Percentiles rank a stretch among this genome's conserved stretches.
Evolutionary conservation across 2,113 vertebrate species (phyloP).

Genomic region (Gambusia affinis): DNA sequence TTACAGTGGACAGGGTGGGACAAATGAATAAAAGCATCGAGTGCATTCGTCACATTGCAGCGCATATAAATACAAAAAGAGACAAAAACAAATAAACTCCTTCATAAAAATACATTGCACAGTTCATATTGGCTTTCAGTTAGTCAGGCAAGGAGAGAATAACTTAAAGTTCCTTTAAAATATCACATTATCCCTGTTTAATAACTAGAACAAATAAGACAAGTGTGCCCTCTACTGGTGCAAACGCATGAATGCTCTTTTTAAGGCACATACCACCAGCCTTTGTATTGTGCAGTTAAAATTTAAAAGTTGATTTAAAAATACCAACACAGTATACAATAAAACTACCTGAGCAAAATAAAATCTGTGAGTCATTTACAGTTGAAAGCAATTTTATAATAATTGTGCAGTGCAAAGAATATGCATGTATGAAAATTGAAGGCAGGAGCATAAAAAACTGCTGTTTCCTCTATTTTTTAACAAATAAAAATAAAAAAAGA

Average conservation of each 20-base stretch:
- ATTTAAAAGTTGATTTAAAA: conserved; percentile 26
- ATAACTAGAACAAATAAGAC: not conserved
- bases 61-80: conserved; percentile 42
- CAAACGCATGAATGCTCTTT: conserved; percentile 22
- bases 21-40: conserved; percentile 71
- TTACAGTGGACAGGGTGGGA: conserved; percentile 37
- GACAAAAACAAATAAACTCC: not conserved
- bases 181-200: not conserved
- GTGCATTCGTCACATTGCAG: conserved; percentile 64
- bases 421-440: conserved; percentile 11
- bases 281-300: conserved; percentile 10
- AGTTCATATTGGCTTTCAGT: conserved; percentile 28
- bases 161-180: not conserved
- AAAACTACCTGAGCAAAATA: conserved; percentile 65
- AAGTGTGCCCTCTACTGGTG: conserved; percentile 52
- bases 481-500: conserved; percentile 56
- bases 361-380: conserved; percentile 37
- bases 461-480: conserved; percentile 6
- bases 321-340: conserved; percentile 35
- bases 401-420: conserved; percentile 23
- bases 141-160: conserved; percentile 17
- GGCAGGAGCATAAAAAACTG: conserved; percentile 1
- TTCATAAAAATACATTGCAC: conserved; percentile 45
- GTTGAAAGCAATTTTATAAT: conserved; percentile 37
- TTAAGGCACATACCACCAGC: conserved; percentile 15